Percentiles rank a stretch among this genome's conserved stretches.
Conservation (phyloP, 2,797 vertebrate species). For the Phataginus tricuspis region DNA sequence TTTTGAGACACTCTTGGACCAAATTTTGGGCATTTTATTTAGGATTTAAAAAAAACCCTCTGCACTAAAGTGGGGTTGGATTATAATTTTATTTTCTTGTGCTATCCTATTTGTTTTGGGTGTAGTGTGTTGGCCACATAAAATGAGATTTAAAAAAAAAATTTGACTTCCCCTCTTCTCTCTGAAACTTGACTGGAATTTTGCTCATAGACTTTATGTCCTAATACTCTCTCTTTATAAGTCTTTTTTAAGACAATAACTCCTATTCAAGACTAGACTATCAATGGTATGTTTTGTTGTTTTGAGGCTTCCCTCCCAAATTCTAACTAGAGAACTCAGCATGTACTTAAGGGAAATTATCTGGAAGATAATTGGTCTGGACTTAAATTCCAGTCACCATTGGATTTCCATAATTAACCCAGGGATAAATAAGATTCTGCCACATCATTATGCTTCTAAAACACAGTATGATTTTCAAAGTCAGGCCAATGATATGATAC, state of each 20-base stretch:
- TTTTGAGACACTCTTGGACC: neutral
- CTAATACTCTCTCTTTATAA: neutral
- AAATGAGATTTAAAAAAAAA: neutral
- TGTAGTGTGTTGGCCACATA: neutral
- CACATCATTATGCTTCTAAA: neutral
- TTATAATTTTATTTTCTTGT: neutral
- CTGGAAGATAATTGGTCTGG: constrained; percentile 11
- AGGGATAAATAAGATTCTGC: neutral
- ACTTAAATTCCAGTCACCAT: neutral
- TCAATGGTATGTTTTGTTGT: neutral
- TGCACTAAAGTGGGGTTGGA: neutral
- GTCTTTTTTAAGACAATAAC: neutral
- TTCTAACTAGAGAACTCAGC: constrained; percentile 34
- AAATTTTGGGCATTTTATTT: constrained; percentile 33
- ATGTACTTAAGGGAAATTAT: constrained; percentile 13
- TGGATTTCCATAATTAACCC: constrained; percentile 14
- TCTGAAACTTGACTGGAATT: neutral
- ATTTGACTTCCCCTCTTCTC: neutral
- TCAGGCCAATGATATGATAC: neutral
- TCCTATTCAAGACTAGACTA: neutral
- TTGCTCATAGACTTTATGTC: neutral
- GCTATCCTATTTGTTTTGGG: neutral
- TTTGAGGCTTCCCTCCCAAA: neutral
- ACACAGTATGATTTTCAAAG: neutral
- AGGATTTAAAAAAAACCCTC: neutral